Base-by-base conservation (phyloP, 2,113 vertebrate genomes). In the Amblyopsis rosae region DNA sequence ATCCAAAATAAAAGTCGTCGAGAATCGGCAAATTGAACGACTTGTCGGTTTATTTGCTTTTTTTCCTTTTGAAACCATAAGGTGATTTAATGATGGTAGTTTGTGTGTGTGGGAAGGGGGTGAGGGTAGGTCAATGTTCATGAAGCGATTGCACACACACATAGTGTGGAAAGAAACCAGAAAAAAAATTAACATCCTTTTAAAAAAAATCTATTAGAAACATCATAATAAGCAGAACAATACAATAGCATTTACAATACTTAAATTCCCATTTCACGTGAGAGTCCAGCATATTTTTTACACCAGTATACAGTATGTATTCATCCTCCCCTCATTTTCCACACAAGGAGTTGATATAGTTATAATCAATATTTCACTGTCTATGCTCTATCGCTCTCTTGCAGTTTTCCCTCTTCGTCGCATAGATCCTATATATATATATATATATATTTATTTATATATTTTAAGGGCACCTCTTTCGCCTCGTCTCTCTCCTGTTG, bases 181-280 rank as follows among this genome's bases (percentile, higher is more conserved):
- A 68, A 82, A 81, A 73, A 59, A 76, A 72, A 70, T 98, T 97
- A 95, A 97, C 96, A 96, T 98, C 96, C 95, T 98, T 96, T 96
- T 95, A 81, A 92, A 92, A 92, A 98, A 98, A 98, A 97, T 97
- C 96, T 98, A 98, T 98, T 98, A 98, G 96, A 98, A 98, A 98
- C 96, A 98, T 98, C 94, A 95, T 95, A 96, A 98, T 98, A 98
- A 98, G 96, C 96, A 96, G 96, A 98, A 98, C 96, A 98, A 95
- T 96, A 98, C 96, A 95, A 97, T 95, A 98, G 94, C 95, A 98
- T 98, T 98, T 98, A 99, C 97, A 99, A 97, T 96, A 99, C 93
- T 96, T 95, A 95, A 87, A 95, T 94, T 96, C 95, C 96, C 95
- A 95, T 95, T 95, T 95, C 94, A 94, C 92, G 93, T 94, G 94